Evolutionary conservation across 2,888 invertebrate genomes (phyloP).

Genomic region (Dolichomitus sp.): DNA sequence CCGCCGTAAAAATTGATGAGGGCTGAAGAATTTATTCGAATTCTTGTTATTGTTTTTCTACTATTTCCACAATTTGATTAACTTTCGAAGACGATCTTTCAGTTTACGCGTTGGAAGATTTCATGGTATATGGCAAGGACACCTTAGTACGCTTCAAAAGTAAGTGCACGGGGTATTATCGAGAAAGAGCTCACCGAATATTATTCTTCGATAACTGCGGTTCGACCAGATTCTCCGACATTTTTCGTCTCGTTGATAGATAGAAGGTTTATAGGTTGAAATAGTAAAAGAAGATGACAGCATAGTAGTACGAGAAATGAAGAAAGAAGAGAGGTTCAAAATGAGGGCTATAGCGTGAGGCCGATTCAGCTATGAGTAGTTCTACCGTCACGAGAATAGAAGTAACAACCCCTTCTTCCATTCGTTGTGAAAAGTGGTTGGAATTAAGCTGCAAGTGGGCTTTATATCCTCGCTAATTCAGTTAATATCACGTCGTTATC

Average conservation of each 20-base stretch:
- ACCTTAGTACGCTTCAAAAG: slow-evolving; percentile 9
- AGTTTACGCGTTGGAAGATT: neutral
- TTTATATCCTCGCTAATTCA: slow-evolving; percentile 79
- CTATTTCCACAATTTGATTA: slow-evolving; percentile 35
- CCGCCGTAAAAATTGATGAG: neutral
- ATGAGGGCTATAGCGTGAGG: slow-evolving; percentile 66
- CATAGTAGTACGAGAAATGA: slow-evolving; percentile 24
- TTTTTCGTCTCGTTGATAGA: slow-evolving; percentile 8
- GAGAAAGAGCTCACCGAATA: slow-evolving; percentile 45
- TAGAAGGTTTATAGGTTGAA: slow-evolving; percentile 24
- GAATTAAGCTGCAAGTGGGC: slow-evolving; percentile 79
- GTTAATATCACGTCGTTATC: slow-evolving; percentile 77
- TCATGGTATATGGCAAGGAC: neutral
- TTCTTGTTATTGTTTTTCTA: slow-evolving; percentile 42
- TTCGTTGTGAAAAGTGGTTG: slow-evolving; percentile 72
- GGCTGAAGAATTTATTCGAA: neutral
- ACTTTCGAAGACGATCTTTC: neutral
- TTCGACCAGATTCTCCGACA: slow-evolving; percentile 12
- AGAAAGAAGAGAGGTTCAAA: slow-evolving; percentile 1
- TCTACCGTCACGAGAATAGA: slow-evolving; percentile 62
- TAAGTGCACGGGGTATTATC: slow-evolving; percentile 26
- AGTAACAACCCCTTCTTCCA: slow-evolving; percentile 65
- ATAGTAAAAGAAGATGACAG: slow-evolving; percentile 13
- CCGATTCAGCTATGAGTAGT: slow-evolving; percentile 56
- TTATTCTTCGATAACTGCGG: slow-evolving; percentile 61